Evolutionary conservation across 2,888 invertebrate genomes (phyloP), one percentile per base, ranked within the genome.

Genomic region (Meganola albula): DNA sequence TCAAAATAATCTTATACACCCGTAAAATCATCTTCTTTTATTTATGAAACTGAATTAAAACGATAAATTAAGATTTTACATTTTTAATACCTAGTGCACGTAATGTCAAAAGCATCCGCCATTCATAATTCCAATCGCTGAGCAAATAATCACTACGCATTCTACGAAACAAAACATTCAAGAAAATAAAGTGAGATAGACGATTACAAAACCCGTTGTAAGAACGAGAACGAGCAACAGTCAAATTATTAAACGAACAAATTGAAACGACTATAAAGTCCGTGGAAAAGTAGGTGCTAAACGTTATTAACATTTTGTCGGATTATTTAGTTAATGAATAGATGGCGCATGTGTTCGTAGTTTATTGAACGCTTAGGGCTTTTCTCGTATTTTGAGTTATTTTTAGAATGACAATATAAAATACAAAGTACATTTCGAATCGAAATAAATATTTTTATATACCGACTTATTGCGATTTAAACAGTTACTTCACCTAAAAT

Each of bases 311-410:
- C 41, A 61, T 46, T 63, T 58, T 11, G 47, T 34, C 52, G 57
- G 18, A 24, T 53, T 37, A 38, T 4, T 39, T n/a, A n/a, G n/a
- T n/a, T 27, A 24, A 27, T 49, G 55, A 54, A 61, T 59, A 68
- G 69, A 67, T 70, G 69, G 82, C 82, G 82, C 82, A 77, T 77
- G 78, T 74, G 76, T 77, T 69, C 64, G 53, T 63, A 71, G 61
- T 76, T 74, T 83, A 79, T 79, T 78, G 80, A 83, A 73, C 82
- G 79, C 69, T 56, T 65, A n/a, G n/a, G n/a, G n/a, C n/a, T n/a
- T n/a, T n/a, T n/a, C n/a, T n/a, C n/a, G n/a, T 65, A 55, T 57
- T 63, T 63, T 45, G 43, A 49, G 59, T 73, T 82, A 77, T 79
- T 75, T 79, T 74, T 82, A 76, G 76, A 65, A 33, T 18, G 7